Evolutionary conservation across 2,888 invertebrate genomes (phyloP), one percentile per base, ranked within the genome.

Genomic region (Euzophera pinguis): DNA sequence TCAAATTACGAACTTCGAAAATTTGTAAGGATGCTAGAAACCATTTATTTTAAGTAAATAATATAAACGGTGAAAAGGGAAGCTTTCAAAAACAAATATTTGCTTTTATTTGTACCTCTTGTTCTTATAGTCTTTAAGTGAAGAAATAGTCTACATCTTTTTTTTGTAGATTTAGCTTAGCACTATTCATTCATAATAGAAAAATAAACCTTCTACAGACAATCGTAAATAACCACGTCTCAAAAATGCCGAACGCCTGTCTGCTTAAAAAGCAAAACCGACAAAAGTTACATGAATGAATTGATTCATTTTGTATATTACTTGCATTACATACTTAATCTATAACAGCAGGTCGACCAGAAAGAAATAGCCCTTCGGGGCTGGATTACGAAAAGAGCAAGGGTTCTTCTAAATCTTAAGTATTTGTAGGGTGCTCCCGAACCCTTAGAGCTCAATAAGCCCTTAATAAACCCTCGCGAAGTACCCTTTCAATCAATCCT

Each of bases 331-430:
- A n/a, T 16, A 39, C 39, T 9, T 17, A 41, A 45, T 10, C 32
- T 56, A 56, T 56, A 57, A 63, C 67, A 66, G 65, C 81, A 84
- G 80, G 80, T 80, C 81, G 76, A 32, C 14, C 45, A 32, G 71
- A 69, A 75, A 76, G 76, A 73, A 73, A 65, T 67, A 71, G 60
- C 70, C 67, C 69, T 72, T 58, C 64, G 79, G 78, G 78, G 78
- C 69, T 75, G 73, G 71, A 66, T 66, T 71, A 77, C 79, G 75
- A 89, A 90, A 90, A 88, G 88, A 84, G 85, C 89, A 90, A 86
- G 78, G 84, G 81, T 75, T 75, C 73, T 75, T 71, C 71, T 77
- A 77, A 75, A 73, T 73, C 73, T 66, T 77, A 62, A 64, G 67
- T 69, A 68, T 71, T 73, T 73, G 68, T 74, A 77, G 81, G 81